phyloP scores from a whole-genome alignment of 2,888 invertebrate genomes.

The Hirtodrosophila histrioides region DNA sequence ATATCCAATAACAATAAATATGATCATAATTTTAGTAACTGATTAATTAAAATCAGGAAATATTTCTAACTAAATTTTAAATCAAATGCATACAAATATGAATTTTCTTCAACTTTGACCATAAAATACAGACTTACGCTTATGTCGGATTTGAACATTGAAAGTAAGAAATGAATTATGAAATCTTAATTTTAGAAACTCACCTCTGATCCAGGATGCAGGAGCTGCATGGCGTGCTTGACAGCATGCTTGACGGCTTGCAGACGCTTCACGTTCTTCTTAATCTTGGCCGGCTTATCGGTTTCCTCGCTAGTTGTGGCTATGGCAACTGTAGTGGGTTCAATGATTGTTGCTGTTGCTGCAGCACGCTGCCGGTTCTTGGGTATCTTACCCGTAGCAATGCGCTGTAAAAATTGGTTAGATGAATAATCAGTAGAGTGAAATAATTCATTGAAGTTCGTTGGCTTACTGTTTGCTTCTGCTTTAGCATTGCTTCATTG shows the following conservation, averaged over 20 bases:
- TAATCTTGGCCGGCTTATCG: slow-evolving; percentile 6
- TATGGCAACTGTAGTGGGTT: not conserved
- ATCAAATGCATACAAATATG: too few relatives aligned
- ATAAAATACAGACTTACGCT: too few relatives aligned
- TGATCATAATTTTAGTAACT: too few relatives aligned
- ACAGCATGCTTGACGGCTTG: slow-evolving; percentile 52
- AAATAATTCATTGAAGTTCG: too few relatives aligned
- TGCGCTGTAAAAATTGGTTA: slow-evolving; percentile 52
- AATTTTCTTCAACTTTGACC: too few relatives aligned
- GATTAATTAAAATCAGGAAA: too few relatives aligned
- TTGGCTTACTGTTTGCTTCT: slow-evolving; percentile 71
- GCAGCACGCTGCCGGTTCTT: slow-evolving; percentile 4
- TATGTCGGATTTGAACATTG: too few relatives aligned
- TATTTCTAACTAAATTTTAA: too few relatives aligned
- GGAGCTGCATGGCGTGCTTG: slow-evolving; percentile 43
- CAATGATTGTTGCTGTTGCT: not conserved
- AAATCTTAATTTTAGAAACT: not conserved
- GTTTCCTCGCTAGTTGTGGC: not conserved
- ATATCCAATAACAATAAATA: too few relatives aligned
- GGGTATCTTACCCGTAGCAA: slow-evolving; percentile 22
- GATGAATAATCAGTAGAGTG: not conserved
- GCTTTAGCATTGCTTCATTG: slow-evolving; percentile 70
- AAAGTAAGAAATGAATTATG: too few relatives aligned
- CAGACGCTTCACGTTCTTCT: slow-evolving; percentile 61
- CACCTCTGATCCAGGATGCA: slow-evolving; percentile 40